phyloP scores from a whole-genome alignment of 2,113 vertebrate species.

The Gulo gulo region DNA sequence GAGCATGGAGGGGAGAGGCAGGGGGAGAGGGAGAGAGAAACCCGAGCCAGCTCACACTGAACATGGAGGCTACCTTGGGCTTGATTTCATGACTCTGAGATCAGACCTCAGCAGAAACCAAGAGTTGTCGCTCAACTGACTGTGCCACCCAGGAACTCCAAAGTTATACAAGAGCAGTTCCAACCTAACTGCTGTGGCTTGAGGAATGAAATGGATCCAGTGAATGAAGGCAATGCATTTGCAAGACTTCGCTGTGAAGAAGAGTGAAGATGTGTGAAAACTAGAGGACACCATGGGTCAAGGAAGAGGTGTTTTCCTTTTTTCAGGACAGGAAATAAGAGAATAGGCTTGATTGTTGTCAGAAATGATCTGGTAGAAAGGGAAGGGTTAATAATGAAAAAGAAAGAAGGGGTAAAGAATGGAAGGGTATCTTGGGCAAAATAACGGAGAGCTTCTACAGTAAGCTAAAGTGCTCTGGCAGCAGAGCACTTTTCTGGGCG shows the following conservation, averaged over 20 bases:
- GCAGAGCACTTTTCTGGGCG: neutral
- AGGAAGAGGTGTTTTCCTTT: neutral
- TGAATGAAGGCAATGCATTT: neutral
- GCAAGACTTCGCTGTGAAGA: neutral
- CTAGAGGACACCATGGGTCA: neutral
- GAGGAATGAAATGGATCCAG: neutral
- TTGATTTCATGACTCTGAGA: neutral
- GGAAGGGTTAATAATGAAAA: neutral
- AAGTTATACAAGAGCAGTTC: neutral
- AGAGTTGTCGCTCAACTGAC: neutral
- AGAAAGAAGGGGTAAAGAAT: neutral
- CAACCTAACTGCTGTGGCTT: neutral
- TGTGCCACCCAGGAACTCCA: neutral
- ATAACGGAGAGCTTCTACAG: neutral
- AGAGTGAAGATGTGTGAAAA: neutral
- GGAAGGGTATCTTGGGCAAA: neutral
- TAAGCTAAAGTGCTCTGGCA: too few species aligned
- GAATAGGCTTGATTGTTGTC: neutral
- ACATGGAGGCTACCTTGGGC: neutral
- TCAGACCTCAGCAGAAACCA: neutral
- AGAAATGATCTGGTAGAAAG: neutral
- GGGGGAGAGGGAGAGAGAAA: neutral
- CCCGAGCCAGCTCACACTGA: neutral
- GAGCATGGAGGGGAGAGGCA: neutral
- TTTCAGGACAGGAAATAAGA: neutral